A percentile compares a stretch with the other conserved stretches of the same genome.
Conservation (phyloP, 2,797 vertebrate genomes). For the Pelobates cultripes region DNA sequence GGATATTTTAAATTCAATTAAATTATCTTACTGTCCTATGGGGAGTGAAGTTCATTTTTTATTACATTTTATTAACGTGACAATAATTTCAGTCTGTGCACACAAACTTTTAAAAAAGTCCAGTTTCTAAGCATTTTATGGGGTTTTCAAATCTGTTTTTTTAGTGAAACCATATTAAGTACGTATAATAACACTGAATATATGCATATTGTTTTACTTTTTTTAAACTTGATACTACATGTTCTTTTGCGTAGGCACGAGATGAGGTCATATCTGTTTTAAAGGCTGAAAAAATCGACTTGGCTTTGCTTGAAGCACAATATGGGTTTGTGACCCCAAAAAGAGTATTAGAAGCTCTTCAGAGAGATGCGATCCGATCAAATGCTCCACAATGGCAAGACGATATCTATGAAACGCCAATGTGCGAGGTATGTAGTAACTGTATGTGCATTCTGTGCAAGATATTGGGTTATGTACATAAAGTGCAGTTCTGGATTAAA, state of each 20-base stretch:
- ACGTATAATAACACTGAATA: neutral
- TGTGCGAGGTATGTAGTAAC: constrained; percentile 83
- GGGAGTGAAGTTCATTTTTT: constrained; percentile 20
- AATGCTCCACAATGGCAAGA: constrained; percentile 82
- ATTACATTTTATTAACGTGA: constrained; percentile 22
- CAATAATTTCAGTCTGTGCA: constrained; percentile 7
- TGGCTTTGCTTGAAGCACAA: constrained; percentile 91
- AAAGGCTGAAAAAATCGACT: constrained; percentile 94
- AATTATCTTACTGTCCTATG: constrained; percentile 23
- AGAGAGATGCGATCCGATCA: constrained; percentile 88
- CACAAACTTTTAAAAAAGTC: neutral
- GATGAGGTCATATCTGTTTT: constrained; percentile 97
- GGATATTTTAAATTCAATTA: constrained; percentile 28
- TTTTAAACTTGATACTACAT: neutral
- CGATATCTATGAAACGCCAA: constrained; percentile 94
- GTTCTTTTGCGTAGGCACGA: constrained; percentile 78
- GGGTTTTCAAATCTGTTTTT: too few species aligned
- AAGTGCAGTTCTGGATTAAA: too few species aligned
- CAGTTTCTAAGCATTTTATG: too few species aligned
- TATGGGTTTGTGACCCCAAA: constrained; percentile 95
- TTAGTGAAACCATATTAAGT: neutral
- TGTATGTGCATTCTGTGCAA: neutral
- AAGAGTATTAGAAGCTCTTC: constrained; percentile 91
- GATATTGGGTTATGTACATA: too few species aligned
- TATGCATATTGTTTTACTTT: neutral